Base-by-base conservation (phyloP, 1,140 invertebrate genomes). In the Lutraria rhynchaena region DNA sequence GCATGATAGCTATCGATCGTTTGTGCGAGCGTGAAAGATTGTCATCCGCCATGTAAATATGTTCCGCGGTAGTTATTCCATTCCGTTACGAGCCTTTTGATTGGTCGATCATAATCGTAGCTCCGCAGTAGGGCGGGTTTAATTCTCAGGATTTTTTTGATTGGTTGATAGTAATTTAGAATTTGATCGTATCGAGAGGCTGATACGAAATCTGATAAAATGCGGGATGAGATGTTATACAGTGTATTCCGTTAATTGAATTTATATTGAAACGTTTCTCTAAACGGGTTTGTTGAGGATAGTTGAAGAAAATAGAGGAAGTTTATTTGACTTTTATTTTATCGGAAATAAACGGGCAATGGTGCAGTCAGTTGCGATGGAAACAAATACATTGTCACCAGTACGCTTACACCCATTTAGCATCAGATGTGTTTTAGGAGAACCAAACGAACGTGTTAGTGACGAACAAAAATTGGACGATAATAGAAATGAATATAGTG, bases 331-430 rank as follows among this genome's bases (percentile, higher is more conserved):
- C 44, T 67, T 67, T 51, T 1, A 67, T 67, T 67, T 67, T 41
- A 15, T 17, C 37, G 63, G 33, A 46, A 46, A 46, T 24, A 67
- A 19, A 46, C 63, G 41, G 37, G 77, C 35, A 60, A 81, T 81
- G 77, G 77, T 81, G 27, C 77, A 81, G 61, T 81, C 77, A 22
- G 27, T 51, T 24, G n/a, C 27, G 35, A 81, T 61, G 55, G 63
- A 61, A 44, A 17, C 63, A 51, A 71, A 61, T 27, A 9, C 75
- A 51, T n/a, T 55, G 27, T 51, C 60, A 4, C 19, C 46, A 22
- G 55, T 70, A 53, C 65, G 67, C 19, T 46, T 81, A 31, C 77
- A 81, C 37, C 77, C 77, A n/a, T 81, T 81, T 44, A 81, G 77
- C 33, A 81, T 81, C 13, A 53, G 77, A 49, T 71, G 77, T 57